These are phyloP conservation scores for Neodiprion fabricii DNA, from an alignment of 1,140 invertebrate species.

Conservation along the genomic window DNA sequence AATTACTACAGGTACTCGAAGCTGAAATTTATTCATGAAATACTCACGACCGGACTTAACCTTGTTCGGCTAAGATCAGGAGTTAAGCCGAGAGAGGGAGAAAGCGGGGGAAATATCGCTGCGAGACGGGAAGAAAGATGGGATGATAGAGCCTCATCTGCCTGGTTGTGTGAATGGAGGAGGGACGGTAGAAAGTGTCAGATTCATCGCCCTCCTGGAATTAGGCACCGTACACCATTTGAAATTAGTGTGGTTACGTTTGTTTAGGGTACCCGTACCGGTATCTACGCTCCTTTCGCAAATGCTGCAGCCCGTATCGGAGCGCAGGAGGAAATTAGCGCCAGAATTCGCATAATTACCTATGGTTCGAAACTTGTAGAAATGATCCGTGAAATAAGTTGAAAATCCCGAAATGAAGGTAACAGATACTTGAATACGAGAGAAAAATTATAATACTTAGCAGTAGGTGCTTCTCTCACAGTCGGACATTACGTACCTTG, in stretches of 20 bases:
- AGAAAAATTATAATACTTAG: too few relatives aligned
- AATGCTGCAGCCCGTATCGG: not conserved
- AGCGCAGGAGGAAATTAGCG: not conserved
- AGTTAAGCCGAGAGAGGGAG: not conserved
- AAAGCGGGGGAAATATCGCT: not conserved
- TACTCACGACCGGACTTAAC: slow-evolving; percentile 2
- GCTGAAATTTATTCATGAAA: slow-evolving; percentile 7
- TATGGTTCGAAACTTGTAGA: too few relatives aligned
- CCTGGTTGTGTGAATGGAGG: not conserved
- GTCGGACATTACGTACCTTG: not conserved
- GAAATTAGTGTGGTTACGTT: slow-evolving; percentile 12
- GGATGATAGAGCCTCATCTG: not conserved
- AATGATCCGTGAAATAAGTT: too few relatives aligned
- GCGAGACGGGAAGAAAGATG: not conserved
- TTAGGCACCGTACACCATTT: not conserved
- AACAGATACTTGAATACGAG: too few relatives aligned
- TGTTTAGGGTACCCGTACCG: not conserved
- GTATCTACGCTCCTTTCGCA: too few relatives aligned
- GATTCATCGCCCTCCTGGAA: not conserved
- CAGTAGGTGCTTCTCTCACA: too few relatives aligned
- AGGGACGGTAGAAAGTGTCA: not conserved
- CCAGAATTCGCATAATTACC: too few relatives aligned
- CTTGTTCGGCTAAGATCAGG: not conserved
- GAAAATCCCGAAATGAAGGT: too few relatives aligned
- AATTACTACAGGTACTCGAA: not conserved